A percentile compares a stretch with the other conserved stretches of the same genome.
phyloP scores from a whole-genome alignment of 2,113 vertebrate genomes.

The Romanogobio albipinnatus region DNA sequence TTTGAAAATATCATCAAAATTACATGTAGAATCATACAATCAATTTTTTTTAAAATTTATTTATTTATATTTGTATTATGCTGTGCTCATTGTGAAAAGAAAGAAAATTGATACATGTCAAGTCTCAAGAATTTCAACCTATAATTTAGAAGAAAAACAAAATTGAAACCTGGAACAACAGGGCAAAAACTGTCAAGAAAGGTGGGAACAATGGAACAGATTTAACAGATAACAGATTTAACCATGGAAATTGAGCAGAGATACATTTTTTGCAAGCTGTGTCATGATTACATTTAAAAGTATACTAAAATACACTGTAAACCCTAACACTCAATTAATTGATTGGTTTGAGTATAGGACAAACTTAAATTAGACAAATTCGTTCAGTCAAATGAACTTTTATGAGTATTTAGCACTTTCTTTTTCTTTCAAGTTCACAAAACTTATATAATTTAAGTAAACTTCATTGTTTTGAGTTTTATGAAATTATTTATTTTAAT shows the following conservation, averaged over 20 bases:
- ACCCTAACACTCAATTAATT: too few relatives aligned
- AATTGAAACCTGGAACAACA: not conserved
- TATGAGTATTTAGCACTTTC: too few relatives aligned
- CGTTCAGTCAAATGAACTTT: too few relatives aligned
- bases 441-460: too few relatives aligned
- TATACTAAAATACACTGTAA: too few relatives aligned
- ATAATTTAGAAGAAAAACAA: not conserved
- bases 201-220: not conserved
- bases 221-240: not conserved
- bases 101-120: slow-evolving; percentile 23
- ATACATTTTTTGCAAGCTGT: not conserved
- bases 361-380: too few relatives aligned
- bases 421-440: too few relatives aligned
- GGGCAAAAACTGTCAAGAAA: not conserved
- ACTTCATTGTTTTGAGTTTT: too few relatives aligned
- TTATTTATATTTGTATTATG: not conserved
- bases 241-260: not conserved
- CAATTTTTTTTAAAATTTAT: too few relatives aligned
- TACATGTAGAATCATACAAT: slow-evolving; percentile 27
- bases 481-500: too few relatives aligned
- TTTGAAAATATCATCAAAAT: slow-evolving; percentile 44
- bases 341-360: too few relatives aligned
- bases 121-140: not conserved
- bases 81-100: slow-evolving; percentile 8
- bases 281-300: too few relatives aligned